phyloP scores from a whole-genome alignment of 2,797 vertebrate species.

The Avahi laniger region DNA sequence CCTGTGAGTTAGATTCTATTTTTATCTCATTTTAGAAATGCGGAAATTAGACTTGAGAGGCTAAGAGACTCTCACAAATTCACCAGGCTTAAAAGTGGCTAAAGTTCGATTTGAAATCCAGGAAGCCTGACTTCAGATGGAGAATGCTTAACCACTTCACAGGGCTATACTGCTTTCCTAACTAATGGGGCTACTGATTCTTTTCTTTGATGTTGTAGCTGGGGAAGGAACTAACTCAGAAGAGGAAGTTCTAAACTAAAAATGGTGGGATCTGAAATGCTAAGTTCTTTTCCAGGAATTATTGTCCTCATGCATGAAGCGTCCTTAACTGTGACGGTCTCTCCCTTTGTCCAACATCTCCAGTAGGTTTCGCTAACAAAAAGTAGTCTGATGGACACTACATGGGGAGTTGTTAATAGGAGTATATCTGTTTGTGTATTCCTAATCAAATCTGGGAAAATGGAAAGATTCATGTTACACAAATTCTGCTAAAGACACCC shows the following conservation, averaged over 20 bases:
- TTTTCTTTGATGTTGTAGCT: not conserved
- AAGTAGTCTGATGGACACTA: not conserved
- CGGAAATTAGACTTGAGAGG: slow-evolving; percentile 13
- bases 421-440: not conserved
- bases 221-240: not conserved
- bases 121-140: not conserved
- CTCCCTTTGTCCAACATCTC: not conserved
- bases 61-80: not conserved
- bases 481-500: not conserved
- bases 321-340: not conserved
- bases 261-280: not conserved
- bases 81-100: not conserved
- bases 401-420: not conserved
- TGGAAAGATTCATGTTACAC: not conserved
- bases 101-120: not conserved
- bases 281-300: not conserved
- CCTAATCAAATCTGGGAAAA: not conserved
- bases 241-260: not conserved
- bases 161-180: not conserved
- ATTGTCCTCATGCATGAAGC: not conserved
- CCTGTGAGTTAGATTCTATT: not conserved
- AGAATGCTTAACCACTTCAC: not conserved
- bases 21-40: not conserved
- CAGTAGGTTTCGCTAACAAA: not conserved
- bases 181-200: not conserved